phyloP scores from a whole-genome alignment of 2,888 invertebrate genomes.

The Calameuta filiformis region DNA sequence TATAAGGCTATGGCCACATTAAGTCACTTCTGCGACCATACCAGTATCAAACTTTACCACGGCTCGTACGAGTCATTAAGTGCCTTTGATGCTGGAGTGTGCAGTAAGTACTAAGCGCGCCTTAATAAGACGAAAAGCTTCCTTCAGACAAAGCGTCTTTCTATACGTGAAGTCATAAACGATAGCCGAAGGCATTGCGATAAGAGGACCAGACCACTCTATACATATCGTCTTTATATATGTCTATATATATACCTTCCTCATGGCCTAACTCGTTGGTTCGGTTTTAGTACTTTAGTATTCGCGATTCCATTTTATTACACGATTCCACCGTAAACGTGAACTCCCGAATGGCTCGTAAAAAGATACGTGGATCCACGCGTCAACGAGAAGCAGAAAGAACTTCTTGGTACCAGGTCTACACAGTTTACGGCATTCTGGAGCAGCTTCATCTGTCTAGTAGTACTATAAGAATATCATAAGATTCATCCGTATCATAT shows the following conservation, averaged over 20 bases:
- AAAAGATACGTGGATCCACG: conserved; percentile 29
- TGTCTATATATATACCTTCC: background rate
- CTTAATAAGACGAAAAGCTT: conserved; percentile 1
- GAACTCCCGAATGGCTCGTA: conserved; percentile 31
- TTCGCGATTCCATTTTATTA: conserved; percentile 44
- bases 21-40: background rate
- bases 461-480: background rate
- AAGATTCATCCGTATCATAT: background rate
- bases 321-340: conserved; percentile 40
- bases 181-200: conserved; percentile 2
- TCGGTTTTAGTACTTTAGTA: conserved; percentile 21
- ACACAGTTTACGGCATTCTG: background rate
- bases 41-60: background rate
- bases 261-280: background rate
- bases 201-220: background rate
- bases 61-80: background rate
- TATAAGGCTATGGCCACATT: background rate
- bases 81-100: background rate
- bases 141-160: background rate
- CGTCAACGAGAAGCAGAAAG: background rate
- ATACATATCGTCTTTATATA: background rate
- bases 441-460: conserved; percentile 17
- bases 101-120: background rate
- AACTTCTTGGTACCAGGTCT: background rate
- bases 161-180: background rate